A percentile compares a stretch with the other conserved stretches of the same genome.
Evolutionary conservation across 2,888 invertebrate species (phyloP).

Genomic region (Leptopilina myrica): DNA sequence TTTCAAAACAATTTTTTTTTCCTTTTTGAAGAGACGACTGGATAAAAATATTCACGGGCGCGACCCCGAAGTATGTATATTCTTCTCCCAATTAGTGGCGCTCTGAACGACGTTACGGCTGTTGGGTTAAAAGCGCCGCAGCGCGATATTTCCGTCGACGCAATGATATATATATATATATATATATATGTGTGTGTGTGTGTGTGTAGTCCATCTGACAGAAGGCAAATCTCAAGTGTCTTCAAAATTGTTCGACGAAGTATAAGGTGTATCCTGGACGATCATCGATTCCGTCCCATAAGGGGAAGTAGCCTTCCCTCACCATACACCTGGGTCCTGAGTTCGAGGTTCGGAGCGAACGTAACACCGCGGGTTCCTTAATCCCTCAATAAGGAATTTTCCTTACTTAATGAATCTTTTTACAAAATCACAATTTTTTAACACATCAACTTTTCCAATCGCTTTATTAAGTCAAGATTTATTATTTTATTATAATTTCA

Average conservation of each 20-base stretch:
- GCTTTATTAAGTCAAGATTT: no score
- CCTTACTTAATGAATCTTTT: no score
- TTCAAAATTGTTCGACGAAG: slow-evolving; percentile 50
- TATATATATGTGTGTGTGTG: slow-evolving; percentile 44
- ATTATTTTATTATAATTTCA: no score
- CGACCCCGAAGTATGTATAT: slow-evolving; percentile 62
- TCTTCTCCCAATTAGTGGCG: slow-evolving; percentile 75
- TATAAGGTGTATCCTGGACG: slow-evolving; percentile 37
- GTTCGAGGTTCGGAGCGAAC: no score
- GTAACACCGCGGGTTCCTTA: no score
- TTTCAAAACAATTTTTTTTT: slow-evolving; percentile 52
- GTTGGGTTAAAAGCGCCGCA: slow-evolving; percentile 70
- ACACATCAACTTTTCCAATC: no score
- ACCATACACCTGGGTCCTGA: no score
- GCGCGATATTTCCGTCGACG: slow-evolving; percentile 76
- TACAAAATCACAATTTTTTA: no score
- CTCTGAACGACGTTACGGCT: slow-evolving; percentile 65
- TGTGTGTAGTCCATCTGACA: slow-evolving; percentile 57
- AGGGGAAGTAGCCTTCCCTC: no score
- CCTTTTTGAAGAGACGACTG: slow-evolving; percentile 59
- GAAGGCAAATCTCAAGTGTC: slow-evolving; percentile 55
- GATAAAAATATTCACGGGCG: slow-evolving; percentile 73
- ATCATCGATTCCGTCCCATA: no score
- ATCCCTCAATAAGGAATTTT: no score
- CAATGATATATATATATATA: slow-evolving; percentile 17